Evolutionary conservation across 1,140 invertebrate species (phyloP).

Genomic region (Drosophila bipectinata): DNA sequence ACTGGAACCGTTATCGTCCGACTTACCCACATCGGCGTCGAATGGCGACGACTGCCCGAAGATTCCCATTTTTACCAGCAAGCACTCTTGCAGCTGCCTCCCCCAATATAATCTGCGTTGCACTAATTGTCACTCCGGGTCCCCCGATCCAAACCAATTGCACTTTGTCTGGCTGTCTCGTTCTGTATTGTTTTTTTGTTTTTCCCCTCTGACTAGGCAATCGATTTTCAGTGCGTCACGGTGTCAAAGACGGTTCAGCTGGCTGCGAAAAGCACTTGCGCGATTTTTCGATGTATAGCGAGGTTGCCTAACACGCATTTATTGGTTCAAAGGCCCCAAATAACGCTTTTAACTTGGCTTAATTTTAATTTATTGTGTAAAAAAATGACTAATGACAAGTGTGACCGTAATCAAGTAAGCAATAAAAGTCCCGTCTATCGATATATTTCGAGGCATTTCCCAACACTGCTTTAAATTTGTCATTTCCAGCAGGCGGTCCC

Average conservation of each 20-base stretch:
- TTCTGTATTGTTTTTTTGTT: conserved; percentile 28
- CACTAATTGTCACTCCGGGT: neutral
- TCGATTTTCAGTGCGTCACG: conserved; percentile 67
- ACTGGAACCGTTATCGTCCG: conserved; percentile 4
- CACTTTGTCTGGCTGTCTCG: conserved; percentile 47
- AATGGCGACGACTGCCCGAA: conserved; percentile 89
- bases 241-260: neutral
- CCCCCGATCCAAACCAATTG: conserved; percentile 18
- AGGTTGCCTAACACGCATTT: no score
- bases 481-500: conserved; percentile 4
- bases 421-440: conserved; percentile 8
- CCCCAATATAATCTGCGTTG: conserved; percentile 39
- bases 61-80: conserved; percentile 86
- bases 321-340: conserved; percentile 22
- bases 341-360: conserved; percentile 33
- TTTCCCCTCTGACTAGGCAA: conserved; percentile 34
- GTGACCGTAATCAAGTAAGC: conserved; percentile 20
- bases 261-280: neutral
- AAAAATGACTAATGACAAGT: conserved; percentile 70
- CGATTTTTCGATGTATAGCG: neutral
- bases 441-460: neutral
- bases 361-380: conserved; percentile 61
- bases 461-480: neutral
- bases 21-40: conserved; percentile 90
- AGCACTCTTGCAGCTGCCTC: conserved; percentile 37